Evolutionary conservation across 35 echinoderm and acorn worm genomes (phyloP).

Genomic region (Heliocidaris tuberculata): DNA sequence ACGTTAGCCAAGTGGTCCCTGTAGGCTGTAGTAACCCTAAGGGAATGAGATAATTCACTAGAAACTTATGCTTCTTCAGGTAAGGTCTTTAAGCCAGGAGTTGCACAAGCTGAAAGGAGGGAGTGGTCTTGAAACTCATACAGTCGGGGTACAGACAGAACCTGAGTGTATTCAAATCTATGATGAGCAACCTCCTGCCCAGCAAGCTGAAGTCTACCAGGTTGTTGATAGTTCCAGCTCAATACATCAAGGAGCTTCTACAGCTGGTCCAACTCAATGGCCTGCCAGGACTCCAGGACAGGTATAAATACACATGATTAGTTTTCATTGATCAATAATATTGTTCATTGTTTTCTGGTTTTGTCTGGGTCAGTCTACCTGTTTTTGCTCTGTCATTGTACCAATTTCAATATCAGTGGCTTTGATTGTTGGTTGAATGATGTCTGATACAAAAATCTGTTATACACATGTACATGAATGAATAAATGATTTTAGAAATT

Average conservation of each 20-base stretch:
- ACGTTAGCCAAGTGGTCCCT: no score
- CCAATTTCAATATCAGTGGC: no score
- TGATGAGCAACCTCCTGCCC: conserved; percentile 21
- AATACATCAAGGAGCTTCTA: neutral
- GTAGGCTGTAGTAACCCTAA: no score
- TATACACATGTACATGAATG: no score
- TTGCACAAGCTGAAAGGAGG: neutral
- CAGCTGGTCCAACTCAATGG: neutral
- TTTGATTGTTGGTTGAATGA: no score
- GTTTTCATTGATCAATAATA: neutral
- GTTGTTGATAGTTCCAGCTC: conserved; percentile 11
- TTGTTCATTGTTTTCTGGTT: neutral
- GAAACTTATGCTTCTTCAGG: neutral
- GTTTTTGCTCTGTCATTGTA: neutral
- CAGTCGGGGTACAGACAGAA: conserved; percentile 9
- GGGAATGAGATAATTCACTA: no score
- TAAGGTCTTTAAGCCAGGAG: neutral
- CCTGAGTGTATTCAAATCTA: conserved; percentile 37
- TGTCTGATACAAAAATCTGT: no score
- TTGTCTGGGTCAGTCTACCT: neutral
- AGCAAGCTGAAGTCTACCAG: conserved; percentile 30
- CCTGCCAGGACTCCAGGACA: neutral
- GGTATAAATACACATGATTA: neutral
- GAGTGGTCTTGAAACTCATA: neutral
- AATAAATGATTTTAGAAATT: no score